Evolutionary conservation across 2,797 vertebrate genomes (phyloP), one percentile per base, ranked within the genome.

Genomic region (Rachycentron canadum): DNA sequence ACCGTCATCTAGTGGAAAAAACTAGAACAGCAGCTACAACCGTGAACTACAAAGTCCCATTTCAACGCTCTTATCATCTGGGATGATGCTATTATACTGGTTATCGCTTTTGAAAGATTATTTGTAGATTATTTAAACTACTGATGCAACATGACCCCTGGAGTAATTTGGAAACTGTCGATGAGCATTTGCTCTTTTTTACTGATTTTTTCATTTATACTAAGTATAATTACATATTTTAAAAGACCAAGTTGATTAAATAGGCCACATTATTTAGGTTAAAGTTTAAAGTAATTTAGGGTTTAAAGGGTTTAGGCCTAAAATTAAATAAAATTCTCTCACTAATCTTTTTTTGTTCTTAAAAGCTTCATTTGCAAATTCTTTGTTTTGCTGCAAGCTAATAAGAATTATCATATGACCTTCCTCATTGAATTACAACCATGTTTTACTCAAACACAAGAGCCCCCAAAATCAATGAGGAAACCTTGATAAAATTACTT

Each of bases 1-100:
- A 38, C 1, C 14, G 34, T 66, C 89, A 85, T 70, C 89, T 83
- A 82, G 72, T 73, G 89, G 89, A 52, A 0, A 1, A 55, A 0
- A 13, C 0, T 1, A 1, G 13, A 63, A 61, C 23, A 11, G 66
- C 72, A 61, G 47, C n/a, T 36, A 11, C 7, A 40, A 17, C n/a
- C 28, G 2, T 12, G 7, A 9, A 21, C 19, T 9, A n/a, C 5
- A 23, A 8, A 4, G 47, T 4, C 10, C 11, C 34, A 67, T 63
- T 36, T 41, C 11, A 63, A 9, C n/a, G n/a, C n/a, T n/a, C n/a
- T n/a, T n/a, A n/a, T n/a, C n/a, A n/a, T n/a, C n/a, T n/a, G n/a
- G n/a, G n/a, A n/a, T n/a, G n/a, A n/a, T n/a, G n/a, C n/a, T n/a
- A n/a, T n/a, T n/a, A n/a, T n/a, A n/a, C n/a, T n/a, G n/a, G n/a